Evolutionary conservation across 1,140 invertebrate genomes (phyloP).

Genomic region (Pseudachorutes palmiensis): DNA sequence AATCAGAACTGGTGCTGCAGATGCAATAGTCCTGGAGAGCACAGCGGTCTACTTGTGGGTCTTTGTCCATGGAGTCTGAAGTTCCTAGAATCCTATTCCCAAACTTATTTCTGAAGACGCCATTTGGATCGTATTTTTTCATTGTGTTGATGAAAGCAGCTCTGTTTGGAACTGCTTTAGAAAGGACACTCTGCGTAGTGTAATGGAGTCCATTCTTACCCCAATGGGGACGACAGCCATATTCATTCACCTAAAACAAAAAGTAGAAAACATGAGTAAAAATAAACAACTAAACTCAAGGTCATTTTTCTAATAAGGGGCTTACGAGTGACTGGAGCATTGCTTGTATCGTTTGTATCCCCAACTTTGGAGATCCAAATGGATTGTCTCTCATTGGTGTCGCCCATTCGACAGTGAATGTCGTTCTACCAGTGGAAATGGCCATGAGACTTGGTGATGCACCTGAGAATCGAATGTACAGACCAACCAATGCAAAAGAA

Average conservation of each 20-base stretch:
- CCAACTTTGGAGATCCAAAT: conserved; percentile 3
- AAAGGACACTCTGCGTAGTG: conserved; percentile 7
- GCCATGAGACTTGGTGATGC: conserved; percentile 20
- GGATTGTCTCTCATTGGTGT: conserved; percentile 23
- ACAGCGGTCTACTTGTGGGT: conserved; percentile 19
- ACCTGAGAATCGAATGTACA: conserved; percentile 24
- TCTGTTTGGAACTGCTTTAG: not conserved
- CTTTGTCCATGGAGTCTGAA: not conserved
- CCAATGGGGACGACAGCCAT: conserved; percentile 21
- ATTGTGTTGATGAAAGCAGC: not conserved
- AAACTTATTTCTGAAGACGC: conserved; percentile 27
- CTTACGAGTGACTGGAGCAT: conserved; percentile 25
- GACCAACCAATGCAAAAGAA: conserved; percentile 22
- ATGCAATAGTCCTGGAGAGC: conserved; percentile 29
- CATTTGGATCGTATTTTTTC: conserved; percentile 27
- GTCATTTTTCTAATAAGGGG: not conserved
- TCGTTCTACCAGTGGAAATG: conserved; percentile 18
- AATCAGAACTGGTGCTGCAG: conserved; percentile 15
- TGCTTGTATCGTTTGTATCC: conserved; percentile 20
- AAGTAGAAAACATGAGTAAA: not conserved
- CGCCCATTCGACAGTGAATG: conserved; percentile 21
- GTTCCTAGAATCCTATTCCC: conserved; percentile 16
- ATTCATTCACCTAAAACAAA: not conserved
- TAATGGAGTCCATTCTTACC: conserved; percentile 20
- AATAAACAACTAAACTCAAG: not conserved